Percentiles rank a stretch among this genome's conserved stretches.
Evolutionary conservation across 2,888 invertebrate genomes (phyloP).

Genomic region (Tortricodes alternella): DNA sequence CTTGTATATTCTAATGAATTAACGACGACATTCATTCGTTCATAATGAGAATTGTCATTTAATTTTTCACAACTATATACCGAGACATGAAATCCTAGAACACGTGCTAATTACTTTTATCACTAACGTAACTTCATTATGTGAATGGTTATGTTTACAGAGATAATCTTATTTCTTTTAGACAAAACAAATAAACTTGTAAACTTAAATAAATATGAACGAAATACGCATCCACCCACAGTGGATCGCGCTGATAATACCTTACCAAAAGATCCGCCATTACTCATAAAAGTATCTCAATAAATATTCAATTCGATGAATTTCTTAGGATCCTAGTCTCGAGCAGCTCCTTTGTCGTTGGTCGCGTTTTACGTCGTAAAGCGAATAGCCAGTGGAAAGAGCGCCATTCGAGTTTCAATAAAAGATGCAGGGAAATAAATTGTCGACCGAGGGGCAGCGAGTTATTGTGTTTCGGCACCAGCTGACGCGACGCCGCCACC

Average conservation of each 20-base stretch:
- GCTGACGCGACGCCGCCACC: constrained; percentile 48
- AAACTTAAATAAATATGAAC: not conserved
- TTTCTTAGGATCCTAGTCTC: constrained; percentile 31
- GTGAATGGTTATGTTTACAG: no score
- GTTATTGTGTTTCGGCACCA: constrained; percentile 55
- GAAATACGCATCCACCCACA: constrained; percentile 13
- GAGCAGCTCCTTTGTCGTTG: constrained; percentile 34
- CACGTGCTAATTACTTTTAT: no score
- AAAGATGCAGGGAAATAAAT: constrained; percentile 71
- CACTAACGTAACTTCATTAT: no score
- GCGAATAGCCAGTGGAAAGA: constrained; percentile 37
- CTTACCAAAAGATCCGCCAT: constrained; percentile 24
- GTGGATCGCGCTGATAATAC: constrained; percentile 14
- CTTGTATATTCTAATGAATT: no score
- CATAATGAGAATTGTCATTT: no score
- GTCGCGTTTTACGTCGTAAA: constrained; percentile 42
- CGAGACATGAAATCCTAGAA: no score
- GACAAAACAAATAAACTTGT: not conserved
- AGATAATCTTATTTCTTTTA: no score
- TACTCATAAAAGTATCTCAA: constrained; percentile 31
- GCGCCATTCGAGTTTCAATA: constrained; percentile 70
- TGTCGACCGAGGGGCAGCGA: constrained; percentile 45
- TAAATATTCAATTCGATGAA: constrained; percentile 33
- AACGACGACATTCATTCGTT: no score
- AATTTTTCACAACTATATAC: no score